Evolutionary conservation across 1,140 invertebrate species (phyloP), one percentile per base, ranked within the genome.

Genomic region (Hypsibius dujardini): DNA sequence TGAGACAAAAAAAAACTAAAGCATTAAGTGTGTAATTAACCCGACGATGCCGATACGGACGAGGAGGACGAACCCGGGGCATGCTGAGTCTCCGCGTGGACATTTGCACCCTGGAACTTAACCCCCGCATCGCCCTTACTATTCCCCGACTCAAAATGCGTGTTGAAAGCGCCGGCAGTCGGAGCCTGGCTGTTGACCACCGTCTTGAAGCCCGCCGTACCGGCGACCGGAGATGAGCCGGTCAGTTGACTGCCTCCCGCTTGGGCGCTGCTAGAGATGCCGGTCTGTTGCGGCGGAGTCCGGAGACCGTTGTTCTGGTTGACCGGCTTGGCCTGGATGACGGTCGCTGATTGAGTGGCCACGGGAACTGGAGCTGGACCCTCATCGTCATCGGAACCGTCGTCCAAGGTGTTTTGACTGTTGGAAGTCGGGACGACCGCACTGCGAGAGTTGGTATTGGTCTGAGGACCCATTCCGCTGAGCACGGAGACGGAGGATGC

Each of bases 1-100:
- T n/a, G n/a, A n/a, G n/a, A n/a, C n/a, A n/a, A n/a, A n/a, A n/a
- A n/a, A n/a, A n/a, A n/a, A n/a, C n/a, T n/a, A n/a, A n/a, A n/a
- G n/a, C n/a, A n/a, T n/a, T n/a, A n/a, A n/a, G n/a, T n/a, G n/a
- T n/a, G n/a, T n/a, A n/a, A n/a, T n/a, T n/a, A n/a, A n/a, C n/a
- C n/a, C 50, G 50, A 56, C n/a, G 50, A 56, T 56, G 50, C 50
- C 50, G 50, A 56, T 56, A 56, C 50, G 50, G 50, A 56, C 50
- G 50, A 56, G 7, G n/a, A 7, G 50, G 50, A 7, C 7, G 50
- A 56, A 7, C 50, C 50, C 7, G 50, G 50, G 7, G 50, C 7
- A n/a, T 56, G 7, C 50, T n/a, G 7, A n/a, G 50, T 56, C n/a
- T 56, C 50, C n/a, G 7, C 50, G n/a, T 7, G 7, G n/a, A 56